Evolutionary conservation across 1,140 invertebrate species (phyloP).

Genomic region (Dreissena rostriformis): DNA sequence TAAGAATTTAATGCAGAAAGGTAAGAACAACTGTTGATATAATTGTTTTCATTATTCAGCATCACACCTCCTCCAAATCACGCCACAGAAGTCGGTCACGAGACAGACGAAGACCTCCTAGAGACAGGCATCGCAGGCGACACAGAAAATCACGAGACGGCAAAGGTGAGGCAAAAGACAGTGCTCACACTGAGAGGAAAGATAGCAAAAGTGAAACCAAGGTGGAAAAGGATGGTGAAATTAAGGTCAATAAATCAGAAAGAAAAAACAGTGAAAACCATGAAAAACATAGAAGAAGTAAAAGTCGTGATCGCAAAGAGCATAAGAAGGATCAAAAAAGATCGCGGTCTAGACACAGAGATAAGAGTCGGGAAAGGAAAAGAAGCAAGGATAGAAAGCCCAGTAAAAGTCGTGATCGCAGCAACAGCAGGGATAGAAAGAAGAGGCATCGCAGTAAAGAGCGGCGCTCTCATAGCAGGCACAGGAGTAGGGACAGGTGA

Average conservation of each 20-base stretch:
- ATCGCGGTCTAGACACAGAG: not conserved
- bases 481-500: conserved; percentile 35
- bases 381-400: conserved; percentile 7
- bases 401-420: conserved; percentile 15
- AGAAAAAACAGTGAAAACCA: conserved; percentile 14
- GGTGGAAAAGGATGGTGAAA: conserved; percentile 22
- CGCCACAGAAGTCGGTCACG: conserved; percentile 24
- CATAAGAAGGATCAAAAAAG: not conserved
- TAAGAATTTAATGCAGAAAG: not conserved
- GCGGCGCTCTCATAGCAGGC: conserved; percentile 21
- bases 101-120: not conserved
- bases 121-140: conserved; percentile 15
- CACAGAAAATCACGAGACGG: conserved; percentile 35
- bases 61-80: conserved; percentile 42
- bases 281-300: conserved; percentile 6
- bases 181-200: not conserved
- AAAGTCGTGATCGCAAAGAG: not conserved
- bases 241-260: conserved; percentile 41
- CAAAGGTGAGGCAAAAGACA: not conserved
- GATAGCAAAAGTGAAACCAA: conserved; percentile 21
- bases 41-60: conserved; percentile 20
- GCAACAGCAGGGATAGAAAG: conserved; percentile 11
- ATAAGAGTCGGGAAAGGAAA: conserved; percentile 15
- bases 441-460: conserved; percentile 28
- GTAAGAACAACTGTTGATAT: not conserved